Base-by-base conservation (phyloP, 2,113 vertebrate genomes). In the Aythya baeri region DNA sequence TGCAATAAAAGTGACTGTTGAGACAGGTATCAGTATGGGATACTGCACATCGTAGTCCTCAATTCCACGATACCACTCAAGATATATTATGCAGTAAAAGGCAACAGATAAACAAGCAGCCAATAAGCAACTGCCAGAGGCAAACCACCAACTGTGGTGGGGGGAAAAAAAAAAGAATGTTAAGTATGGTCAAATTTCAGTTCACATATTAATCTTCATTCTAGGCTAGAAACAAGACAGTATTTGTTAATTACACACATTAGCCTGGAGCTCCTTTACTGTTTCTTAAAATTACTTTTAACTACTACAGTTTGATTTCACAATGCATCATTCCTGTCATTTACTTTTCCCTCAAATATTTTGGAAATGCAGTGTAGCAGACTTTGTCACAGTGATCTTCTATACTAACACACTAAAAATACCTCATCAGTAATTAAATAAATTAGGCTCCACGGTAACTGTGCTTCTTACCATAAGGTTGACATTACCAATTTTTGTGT, bases 21-120 rank as follows among this genome's bases (percentile, higher is more conserved):
- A 98, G 62, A 99, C 8, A 36, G 99, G 99, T 43, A 99, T 98
- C 63, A 99, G 81, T 1, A 98, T 94, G n/a, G 99, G 99, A 65
- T 99, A 99, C 83, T 94, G 97, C 7, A 97, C 95, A n/a, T 99
- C 99, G 2, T 99, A 99, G 67, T 99, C 98, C 83, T 92, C 85
- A 65, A 99, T 98, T 61, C 99, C 99, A 91, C 93, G 95, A 50
- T 98, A 99, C 99, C 99, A 99, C 71, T 99, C 99, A 77, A 99
- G 98, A 86, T 99, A 99, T 9, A 99, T 78, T 4, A 99, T 99
- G 96, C 99, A 99, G 94, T 99, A 99, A 29, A 97, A 95, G 2
- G 99, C 99, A 67, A 99, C 86, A 7, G 94, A 96, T 41, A 99
- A 73, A 86, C 99, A 99, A 5, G 98, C 41, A 2, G 94, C 93